Conservation (phyloP, 1,140 invertebrate genomes). For the Diploscapter pachys region DNA sequence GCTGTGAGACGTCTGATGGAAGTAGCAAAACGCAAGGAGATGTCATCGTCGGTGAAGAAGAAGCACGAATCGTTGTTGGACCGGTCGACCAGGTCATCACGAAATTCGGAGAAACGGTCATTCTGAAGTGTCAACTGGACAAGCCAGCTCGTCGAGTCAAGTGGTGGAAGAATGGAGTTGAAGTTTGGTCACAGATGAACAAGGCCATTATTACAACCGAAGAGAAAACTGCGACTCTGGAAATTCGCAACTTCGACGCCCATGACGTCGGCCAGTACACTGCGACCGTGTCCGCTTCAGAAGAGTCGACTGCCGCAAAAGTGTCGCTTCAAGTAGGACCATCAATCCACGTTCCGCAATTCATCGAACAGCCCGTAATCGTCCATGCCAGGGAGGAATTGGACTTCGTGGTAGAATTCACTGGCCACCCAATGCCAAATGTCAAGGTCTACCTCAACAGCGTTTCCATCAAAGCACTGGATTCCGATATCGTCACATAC, state of each 20-base stretch:
- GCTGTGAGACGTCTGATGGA: constrained; percentile 50
- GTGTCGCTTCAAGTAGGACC: constrained; percentile 44
- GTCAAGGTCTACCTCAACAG: constrained; percentile 28
- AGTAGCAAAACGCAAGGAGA: constrained; percentile 44
- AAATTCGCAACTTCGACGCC: constrained; percentile 54
- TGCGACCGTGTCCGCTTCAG: constrained; percentile 34
- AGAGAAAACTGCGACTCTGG: constrained; percentile 37
- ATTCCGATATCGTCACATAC: constrained; percentile 22
- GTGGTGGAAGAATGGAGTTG: constrained; percentile 46
- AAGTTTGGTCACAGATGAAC: constrained; percentile 46
- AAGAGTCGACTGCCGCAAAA: constrained; percentile 42
- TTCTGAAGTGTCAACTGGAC: constrained; percentile 43
- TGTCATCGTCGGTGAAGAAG: constrained; percentile 35
- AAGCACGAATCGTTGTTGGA: constrained; percentile 49
- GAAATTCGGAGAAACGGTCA: constrained; percentile 41
- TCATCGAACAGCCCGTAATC: constrained; percentile 34
- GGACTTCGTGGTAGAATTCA: constrained; percentile 39
- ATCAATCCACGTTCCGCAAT: constrained; percentile 31
- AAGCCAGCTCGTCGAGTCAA: constrained; percentile 33
- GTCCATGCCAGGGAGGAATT: constrained; percentile 46
- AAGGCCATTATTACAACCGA: constrained; percentile 47
- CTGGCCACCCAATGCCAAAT: constrained; percentile 33
- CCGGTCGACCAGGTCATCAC: constrained; percentile 50
- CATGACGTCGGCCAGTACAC: constrained; percentile 50
- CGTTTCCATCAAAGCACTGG: constrained; percentile 19